These are phyloP conservation scores for Thoracochromis brauschi DNA, from an alignment of 2,113 vertebrate species.

Conservation along the genomic window DNA sequence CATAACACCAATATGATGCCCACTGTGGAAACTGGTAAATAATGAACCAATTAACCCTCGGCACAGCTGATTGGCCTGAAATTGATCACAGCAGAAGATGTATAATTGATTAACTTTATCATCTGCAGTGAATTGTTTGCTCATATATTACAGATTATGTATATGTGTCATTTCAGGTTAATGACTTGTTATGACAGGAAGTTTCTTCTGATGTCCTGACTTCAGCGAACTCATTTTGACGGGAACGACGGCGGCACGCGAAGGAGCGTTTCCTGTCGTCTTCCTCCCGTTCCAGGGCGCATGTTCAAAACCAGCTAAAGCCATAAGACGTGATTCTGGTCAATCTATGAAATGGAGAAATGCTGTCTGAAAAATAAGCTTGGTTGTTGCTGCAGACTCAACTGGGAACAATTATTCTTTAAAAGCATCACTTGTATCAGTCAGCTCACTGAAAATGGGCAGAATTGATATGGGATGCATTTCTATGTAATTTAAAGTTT, in stretches of 20 bases:
- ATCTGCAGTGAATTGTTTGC: neutral
- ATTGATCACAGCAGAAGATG: neutral
- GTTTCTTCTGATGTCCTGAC: neutral
- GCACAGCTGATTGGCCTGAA: neutral
- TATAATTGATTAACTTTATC: neutral
- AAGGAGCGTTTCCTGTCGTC: neutral
- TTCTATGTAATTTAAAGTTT: neutral
- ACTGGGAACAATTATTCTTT: neutral
- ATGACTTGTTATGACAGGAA: neutral
- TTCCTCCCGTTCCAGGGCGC: neutral
- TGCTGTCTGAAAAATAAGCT: neutral
- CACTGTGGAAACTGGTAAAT: neutral
- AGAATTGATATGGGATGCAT: neutral
- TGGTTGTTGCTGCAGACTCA: neutral
- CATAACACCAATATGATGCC: neutral
- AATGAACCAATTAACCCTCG: neutral
- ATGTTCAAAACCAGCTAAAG: neutral
- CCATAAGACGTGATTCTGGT: neutral
- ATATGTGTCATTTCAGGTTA: neutral
- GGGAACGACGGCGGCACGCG: accelerated
- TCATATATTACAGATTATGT: neutral
- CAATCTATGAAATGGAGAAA: neutral
- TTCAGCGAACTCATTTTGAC: neutral
- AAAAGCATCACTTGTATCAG: neutral
- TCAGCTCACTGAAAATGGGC: neutral